A percentile compares a stretch with the other conserved stretches of the same genome.
phyloP scores from a whole-genome alignment of 2,113 vertebrate species.

The Rhinogobius similis region DNA sequence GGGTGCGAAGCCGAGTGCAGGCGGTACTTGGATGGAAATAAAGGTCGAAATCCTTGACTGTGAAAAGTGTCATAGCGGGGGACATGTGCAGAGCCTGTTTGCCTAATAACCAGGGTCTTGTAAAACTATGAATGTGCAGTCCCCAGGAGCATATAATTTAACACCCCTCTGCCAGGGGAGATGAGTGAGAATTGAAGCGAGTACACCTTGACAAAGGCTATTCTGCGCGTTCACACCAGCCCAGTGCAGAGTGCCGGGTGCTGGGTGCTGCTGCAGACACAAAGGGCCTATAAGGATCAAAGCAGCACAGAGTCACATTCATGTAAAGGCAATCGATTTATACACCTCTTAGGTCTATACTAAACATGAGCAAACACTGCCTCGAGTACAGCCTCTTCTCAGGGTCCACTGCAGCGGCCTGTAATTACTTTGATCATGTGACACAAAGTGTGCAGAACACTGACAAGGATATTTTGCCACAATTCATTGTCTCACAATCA shows the following conservation, averaged over 20 bases:
- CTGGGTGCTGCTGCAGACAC: constrained; percentile 52
- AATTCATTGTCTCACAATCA: too few relatives aligned
- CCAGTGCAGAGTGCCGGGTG: constrained; percentile 35
- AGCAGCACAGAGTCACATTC: constrained; percentile 45
- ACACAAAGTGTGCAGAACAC: too few relatives aligned
- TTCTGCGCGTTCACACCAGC: constrained; percentile 76
- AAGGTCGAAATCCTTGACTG: constrained; percentile 80
- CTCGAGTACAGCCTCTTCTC: not conserved
- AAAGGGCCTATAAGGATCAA: constrained; percentile 36
- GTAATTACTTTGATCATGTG: not conserved
- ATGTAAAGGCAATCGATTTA: constrained; percentile 27
- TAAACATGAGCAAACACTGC: constrained; percentile 18
- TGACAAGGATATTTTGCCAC: too few relatives aligned
- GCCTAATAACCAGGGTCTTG: constrained; percentile 75
- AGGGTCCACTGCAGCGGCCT: not conserved
- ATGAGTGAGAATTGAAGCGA: constrained; percentile 83
- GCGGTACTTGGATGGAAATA: constrained; percentile 70
- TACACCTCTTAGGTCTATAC: constrained; percentile 13
- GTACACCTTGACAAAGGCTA: constrained; percentile 78
- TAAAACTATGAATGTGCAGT: constrained; percentile 76
- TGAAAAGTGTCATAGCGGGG: constrained; percentile 77
- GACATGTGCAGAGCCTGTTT: constrained; percentile 76
- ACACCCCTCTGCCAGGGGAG: constrained; percentile 77
- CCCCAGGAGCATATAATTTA: constrained; percentile 78
- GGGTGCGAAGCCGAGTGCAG: constrained; percentile 62